These are phyloP conservation scores for Alfaro cultratus DNA, from an alignment of 2,797 vertebrate genomes.

Conservation along the genomic window DNA sequence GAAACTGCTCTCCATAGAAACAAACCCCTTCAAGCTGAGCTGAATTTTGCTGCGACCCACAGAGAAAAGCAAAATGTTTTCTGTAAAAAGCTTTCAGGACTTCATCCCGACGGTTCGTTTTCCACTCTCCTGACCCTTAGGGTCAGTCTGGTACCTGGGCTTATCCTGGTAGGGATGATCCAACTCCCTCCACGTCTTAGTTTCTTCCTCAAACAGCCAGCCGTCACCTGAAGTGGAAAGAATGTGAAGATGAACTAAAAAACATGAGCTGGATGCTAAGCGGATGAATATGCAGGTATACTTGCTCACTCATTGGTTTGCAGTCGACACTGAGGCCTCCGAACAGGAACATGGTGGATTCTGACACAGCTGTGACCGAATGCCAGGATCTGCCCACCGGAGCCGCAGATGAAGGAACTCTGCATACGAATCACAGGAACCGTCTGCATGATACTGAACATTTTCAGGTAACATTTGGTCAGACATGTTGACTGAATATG, in stretches of 20 bases:
- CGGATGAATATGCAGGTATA: not conserved
- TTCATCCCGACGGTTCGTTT: not conserved
- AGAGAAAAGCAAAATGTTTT: not conserved
- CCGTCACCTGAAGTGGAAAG: conserved; percentile 85
- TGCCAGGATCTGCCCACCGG: conserved; percentile 95
- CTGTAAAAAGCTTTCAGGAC: not conserved
- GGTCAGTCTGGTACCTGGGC: conserved; percentile 82
- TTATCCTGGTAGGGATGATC: conserved; percentile 88
- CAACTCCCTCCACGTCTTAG: conserved; percentile 90
- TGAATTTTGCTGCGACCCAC: not conserved
- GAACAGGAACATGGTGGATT: conserved; percentile 89
- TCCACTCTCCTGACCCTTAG: not conserved
- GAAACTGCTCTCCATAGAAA: not conserved
- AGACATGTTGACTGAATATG: not conserved
- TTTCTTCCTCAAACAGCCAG: conserved; percentile 88
- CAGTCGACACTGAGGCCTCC: conserved; percentile 93
- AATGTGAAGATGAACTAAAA: not conserved
- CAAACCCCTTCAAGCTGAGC: not conserved
- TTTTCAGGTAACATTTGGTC: not conserved
- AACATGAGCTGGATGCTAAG: not conserved
- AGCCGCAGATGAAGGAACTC: conserved; percentile 61
- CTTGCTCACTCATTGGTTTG: conserved; percentile 89
- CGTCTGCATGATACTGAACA: not conserved
- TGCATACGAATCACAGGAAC: conserved; percentile 29
- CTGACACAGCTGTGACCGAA: conserved; percentile 87